Conservation (phyloP, 2,888 invertebrate species). For the Hyalella azteca region DNA sequence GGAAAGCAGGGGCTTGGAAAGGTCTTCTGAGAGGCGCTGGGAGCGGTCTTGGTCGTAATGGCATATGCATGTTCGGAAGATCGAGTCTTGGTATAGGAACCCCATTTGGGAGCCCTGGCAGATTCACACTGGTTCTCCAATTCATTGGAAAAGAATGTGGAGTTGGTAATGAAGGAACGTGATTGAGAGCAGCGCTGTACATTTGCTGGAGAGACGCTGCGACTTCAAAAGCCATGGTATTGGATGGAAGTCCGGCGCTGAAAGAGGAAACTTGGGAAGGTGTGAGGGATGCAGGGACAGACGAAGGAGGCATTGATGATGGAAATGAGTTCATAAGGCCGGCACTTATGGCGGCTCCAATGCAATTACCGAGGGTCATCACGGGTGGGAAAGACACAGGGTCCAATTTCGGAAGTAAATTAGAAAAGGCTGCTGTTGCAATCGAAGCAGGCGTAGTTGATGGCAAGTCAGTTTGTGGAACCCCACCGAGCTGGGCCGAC, state of each 20-base stretch:
- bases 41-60: conserved; percentile 36
- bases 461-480: neutral
- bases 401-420: neutral
- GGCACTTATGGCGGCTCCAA: conserved; percentile 49
- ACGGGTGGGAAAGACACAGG: conserved; percentile 16
- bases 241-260: conserved; percentile 35
- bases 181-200: conserved; percentile 48
- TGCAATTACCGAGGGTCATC: conserved; percentile 39
- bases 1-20: neutral
- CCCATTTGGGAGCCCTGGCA: too few species aligned
- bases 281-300: conserved; percentile 41
- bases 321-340: conserved; percentile 61
- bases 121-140: neutral
- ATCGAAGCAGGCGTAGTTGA: neutral
- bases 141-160: neutral
- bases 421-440: neutral
- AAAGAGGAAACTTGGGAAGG: conserved; percentile 39
- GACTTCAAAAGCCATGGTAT: conserved; percentile 14
- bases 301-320: conserved; percentile 58
- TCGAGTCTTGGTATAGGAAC: neutral
- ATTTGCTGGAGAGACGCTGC: conserved; percentile 47
- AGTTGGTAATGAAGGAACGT: neutral
- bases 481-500: conserved; percentile 36
- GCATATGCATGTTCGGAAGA: neutral
- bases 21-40: conserved; percentile 22